Percentiles rank a stretch among this genome's conserved stretches.
Conservation (phyloP, 2,797 vertebrate genomes). For the Moxostoma hubbsi region DNA sequence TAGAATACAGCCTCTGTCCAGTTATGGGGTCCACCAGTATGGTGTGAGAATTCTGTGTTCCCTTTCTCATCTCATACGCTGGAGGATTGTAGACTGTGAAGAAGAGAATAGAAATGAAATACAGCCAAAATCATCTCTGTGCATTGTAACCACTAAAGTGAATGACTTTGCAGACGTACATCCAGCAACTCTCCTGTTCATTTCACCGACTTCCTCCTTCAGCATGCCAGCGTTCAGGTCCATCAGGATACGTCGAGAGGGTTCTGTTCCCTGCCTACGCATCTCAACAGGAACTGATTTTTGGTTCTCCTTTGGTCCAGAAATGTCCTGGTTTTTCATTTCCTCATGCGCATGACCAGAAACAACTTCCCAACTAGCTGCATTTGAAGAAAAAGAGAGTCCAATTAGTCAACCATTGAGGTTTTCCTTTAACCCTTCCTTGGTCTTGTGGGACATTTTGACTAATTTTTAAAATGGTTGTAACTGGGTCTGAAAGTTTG, state of each 20-base stretch:
- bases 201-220: conserved; percentile 62
- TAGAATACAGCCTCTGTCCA: conserved; percentile 15
- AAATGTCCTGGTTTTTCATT: background rate
- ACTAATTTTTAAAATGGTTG: too few species aligned
- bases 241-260: conserved; percentile 64
- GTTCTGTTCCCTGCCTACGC: conserved; percentile 63
- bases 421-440: background rate
- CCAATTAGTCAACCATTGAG: background rate
- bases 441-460: too few species aligned
- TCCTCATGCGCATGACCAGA: conserved; percentile 13
- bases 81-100: conserved; percentile 48
- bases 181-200: conserved; percentile 52
- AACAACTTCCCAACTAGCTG: conserved; percentile 32
- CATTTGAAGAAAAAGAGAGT: background rate
- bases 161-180: background rate
- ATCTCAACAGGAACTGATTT: conserved; percentile 23
- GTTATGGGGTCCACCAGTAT: conserved; percentile 50
- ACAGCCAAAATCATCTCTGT: background rate
- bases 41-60: conserved; percentile 55
- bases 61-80: conserved; percentile 54
- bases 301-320: background rate
- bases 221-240: conserved; percentile 65
- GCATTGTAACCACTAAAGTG: background rate
- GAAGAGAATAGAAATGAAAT: too few species aligned
- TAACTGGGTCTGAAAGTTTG: too few species aligned